Base-by-base conservation (phyloP, 1,140 invertebrate species). In the Phymorhynchus buccinoides region DNA sequence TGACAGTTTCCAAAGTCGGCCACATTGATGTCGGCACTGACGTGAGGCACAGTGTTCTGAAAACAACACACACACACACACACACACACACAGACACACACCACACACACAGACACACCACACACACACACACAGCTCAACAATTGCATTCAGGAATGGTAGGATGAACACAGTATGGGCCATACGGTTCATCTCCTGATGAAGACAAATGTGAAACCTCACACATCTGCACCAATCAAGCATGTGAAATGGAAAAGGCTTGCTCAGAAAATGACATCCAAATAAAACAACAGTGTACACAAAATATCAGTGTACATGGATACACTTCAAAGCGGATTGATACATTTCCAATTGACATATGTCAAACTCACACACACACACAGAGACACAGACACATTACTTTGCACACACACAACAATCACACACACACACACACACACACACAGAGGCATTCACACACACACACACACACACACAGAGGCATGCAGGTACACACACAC, bases 1-100 rank as follows among this genome's bases (percentile, higher is more conserved):
- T 89, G 88, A 86, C 90, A 91, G 75, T 90, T 89, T 41, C 91
- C 93, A 91, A 93, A 93, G 82, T 93, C 91, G n/a, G 89, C 85
- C 56, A 89, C 86, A 87, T 90, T 86, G 3, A 88, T 73, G 80
- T 93, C 92, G 3, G 90, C 48, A 71, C 91, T 93, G 9, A 92
- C 90, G 89, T 92, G 92, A 39, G 90, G 92, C 42, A 90, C 88
- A 77, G 86, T 88, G 84, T 89, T 89, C 92, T 93, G 87, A 80
- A 56, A 78, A 80, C 35, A 82, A 30, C 41, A 44, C 32, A 79
- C 22, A 39, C 0, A 79, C 6, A 27, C 37, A 42, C 39, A 79
- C 16, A 14, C n/a, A 44, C 14, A 44, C 9, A 80, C 16, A 1
- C 16, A 78, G 77, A 78, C 37, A 78, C 9, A 78, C 37, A 78